These are phyloP conservation scores for Alcedo atthis DNA, from an alignment of 2,797 vertebrate genomes.

Conservation along the genomic window DNA sequence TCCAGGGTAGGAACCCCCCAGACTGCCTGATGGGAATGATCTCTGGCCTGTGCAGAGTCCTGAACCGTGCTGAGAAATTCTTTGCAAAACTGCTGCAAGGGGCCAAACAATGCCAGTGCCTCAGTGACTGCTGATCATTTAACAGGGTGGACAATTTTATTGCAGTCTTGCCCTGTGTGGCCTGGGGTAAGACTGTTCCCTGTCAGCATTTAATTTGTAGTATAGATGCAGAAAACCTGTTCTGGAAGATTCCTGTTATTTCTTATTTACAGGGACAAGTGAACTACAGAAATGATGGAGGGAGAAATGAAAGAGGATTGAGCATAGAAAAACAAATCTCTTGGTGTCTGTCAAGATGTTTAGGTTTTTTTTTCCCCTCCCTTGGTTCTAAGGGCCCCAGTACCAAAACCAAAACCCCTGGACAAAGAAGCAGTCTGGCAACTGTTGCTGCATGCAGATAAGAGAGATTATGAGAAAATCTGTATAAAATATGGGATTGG, in stretches of 20 bases:
- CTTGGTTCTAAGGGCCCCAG: slow-evolving; percentile 30
- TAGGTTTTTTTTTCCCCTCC: background rate
- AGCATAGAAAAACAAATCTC: background rate
- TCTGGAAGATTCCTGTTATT: background rate
- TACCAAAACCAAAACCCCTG: slow-evolving; percentile 48
- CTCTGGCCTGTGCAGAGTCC: background rate
- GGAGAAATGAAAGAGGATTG: background rate
- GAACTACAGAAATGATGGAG: background rate
- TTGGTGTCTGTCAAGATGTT: background rate
- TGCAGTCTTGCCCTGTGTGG: background rate
- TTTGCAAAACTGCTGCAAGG: background rate
- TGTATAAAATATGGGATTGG: slow-evolving; percentile 86
- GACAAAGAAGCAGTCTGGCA: slow-evolving; percentile 86
- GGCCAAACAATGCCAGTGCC: background rate
- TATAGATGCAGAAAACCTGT: background rate
- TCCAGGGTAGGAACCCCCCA: background rate
- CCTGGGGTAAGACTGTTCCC: background rate
- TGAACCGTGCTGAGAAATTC: background rate
- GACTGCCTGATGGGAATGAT: background rate
- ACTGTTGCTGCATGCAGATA: slow-evolving; percentile 84
- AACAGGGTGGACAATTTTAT: background rate
- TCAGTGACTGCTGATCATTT: background rate
- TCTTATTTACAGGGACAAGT: background rate
- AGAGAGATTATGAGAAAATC: slow-evolving; percentile 87
- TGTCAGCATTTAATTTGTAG: background rate